Percentiles rank a stretch among this genome's conserved stretches.
phyloP scores from a whole-genome alignment of 92 coral and sea anemone genomes.

The Siderastrea siderea region DNA sequence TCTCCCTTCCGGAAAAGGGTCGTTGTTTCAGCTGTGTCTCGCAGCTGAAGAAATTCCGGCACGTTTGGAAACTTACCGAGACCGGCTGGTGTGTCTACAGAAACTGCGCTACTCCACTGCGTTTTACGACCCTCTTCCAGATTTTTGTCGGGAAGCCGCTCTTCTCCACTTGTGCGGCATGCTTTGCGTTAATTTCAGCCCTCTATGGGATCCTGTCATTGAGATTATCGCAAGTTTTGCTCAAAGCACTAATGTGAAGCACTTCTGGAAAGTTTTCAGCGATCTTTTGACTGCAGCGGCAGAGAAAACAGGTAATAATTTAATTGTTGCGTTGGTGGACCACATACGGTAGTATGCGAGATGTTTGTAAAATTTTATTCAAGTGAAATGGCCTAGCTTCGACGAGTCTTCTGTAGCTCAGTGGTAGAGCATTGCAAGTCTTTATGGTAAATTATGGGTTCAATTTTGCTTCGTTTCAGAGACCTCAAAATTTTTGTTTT shows the following conservation, averaged over 20 bases:
- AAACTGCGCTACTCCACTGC: slow-evolving; percentile 77
- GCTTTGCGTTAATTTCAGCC: slow-evolving; percentile 88
- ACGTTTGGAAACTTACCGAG: slow-evolving; percentile 83
- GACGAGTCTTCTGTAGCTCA: too few species aligned
- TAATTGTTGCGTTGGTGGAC: too few species aligned
- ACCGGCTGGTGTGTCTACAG: slow-evolving; percentile 84
- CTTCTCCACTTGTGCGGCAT: slow-evolving; percentile 81
- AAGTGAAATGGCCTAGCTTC: too few species aligned
- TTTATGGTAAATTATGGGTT: too few species aligned
- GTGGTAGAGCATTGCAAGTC: too few species aligned
- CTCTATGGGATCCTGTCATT: slow-evolving; percentile 89
- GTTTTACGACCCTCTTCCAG: slow-evolving; percentile 65
- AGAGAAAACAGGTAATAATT: slow-evolving; percentile 73
- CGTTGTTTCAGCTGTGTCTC: slow-evolving; percentile 80
- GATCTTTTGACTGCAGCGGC: slow-evolving; percentile 77
- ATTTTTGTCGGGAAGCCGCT: slow-evolving; percentile 68
- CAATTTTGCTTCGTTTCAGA: too few species aligned
- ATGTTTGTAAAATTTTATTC: too few species aligned
- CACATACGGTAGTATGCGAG: background rate
- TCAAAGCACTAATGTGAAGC: slow-evolving; percentile 66
- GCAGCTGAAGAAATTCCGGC: slow-evolving; percentile 84
- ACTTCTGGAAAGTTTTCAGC: slow-evolving; percentile 83
- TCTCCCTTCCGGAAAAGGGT: slow-evolving; percentile 25
- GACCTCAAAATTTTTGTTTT: too few species aligned
- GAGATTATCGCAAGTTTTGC: slow-evolving; percentile 81